Evolutionary conservation across 2,113 vertebrate genomes (phyloP), one percentile per base, ranked within the genome.

Genomic region (Pedionomus torquatus): DNA sequence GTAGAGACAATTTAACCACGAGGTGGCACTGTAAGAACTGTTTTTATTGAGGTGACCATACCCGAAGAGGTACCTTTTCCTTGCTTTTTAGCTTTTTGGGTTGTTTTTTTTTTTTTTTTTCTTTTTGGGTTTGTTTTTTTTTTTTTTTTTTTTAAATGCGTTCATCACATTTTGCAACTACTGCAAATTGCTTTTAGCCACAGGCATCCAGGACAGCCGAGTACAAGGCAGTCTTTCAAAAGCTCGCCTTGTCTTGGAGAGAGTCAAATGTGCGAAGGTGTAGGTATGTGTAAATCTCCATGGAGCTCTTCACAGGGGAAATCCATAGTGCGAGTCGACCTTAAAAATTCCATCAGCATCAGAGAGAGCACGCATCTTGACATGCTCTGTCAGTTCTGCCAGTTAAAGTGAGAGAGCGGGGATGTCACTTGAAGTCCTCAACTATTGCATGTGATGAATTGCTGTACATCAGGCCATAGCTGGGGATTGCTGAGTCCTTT

Each of bases 21-120:
- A 97, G 98, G 49, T 97, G 98, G 97, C 98, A 95, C 48, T 97
- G 19, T 72, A 64, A 92, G 94, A 94, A 72, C 88, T 88, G 24
- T 55, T 65, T 86, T 86, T 80, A 20, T 75, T 65, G 20, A 23
- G 1, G 3, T 63, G 54, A n/a, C 19, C 5, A 1, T 63, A n/a
- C 11, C 48, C 37, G 11, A 39, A n/a, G 28, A 51, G 15, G 17
- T 64, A 26, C 15, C 19, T 26, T 26, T 54, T 54, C 51, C 51
- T 30, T 30, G 52, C 52, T 54, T 35, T 75, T 82, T 30, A 31
- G 33, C 5, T 3, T 28, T 68, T 74, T 37, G 19, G 46, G 7
- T 2, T 11, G 3, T 33, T 75, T 87, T 35, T 2, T 9, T 21
- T n/a, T 43, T 82, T 65, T n/a, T n/a, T n/a, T 87, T 37, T 2